Base-by-base conservation (phyloP, 1,140 invertebrate genomes). In the Colletes gigas region DNA sequence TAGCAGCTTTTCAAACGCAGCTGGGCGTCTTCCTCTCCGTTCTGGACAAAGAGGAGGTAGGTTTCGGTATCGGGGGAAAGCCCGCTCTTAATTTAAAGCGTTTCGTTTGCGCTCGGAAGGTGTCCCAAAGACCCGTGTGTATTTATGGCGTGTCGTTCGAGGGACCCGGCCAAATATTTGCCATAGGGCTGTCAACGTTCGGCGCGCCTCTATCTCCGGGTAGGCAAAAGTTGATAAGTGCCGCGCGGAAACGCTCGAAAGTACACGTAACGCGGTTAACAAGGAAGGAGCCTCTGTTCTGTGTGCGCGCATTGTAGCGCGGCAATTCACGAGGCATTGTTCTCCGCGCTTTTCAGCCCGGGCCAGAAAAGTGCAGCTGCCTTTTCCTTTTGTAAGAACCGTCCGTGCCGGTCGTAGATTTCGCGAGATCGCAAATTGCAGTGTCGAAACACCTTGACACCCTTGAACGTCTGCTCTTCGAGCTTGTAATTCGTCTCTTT, bases 351-450 rank as follows among this genome's bases (percentile, higher is more conserved):
- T 80, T 80, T 80, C 78, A 80, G 71, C 44, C 21, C 44, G 17
- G 71, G 54, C 62, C 71, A 80, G 83, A 85, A 81, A 85, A 85
- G 68, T 71, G 19, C 73, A 85, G 83, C 73, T 84, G 78, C 67
- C 68, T 57, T 84, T 81, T 84, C 78, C 72, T 63, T 81, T 81
- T 85, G 63, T 54, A 52, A 44, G 17, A 8, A 41, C 10, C n/a
- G 10, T n/a, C 21, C 39, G 19, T 60, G 52, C 5, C 55, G 47
- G 30, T 10, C 47, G 41, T 50, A 52, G 63, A 68, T 75, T 68
- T 14, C 62, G 54, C 62, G 72, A 67, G 63, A 66, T 75, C 55
- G 19, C 6, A 75, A 71, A 74, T 75, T 68, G 47, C 30, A 10
- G 52, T 19, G 39, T 63, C 41, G 60, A 66, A 79, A 65, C 70